These are phyloP conservation scores for Penaeus japonicus DNA, from an alignment of 1,140 invertebrate species.

Conservation along the genomic window DNA sequence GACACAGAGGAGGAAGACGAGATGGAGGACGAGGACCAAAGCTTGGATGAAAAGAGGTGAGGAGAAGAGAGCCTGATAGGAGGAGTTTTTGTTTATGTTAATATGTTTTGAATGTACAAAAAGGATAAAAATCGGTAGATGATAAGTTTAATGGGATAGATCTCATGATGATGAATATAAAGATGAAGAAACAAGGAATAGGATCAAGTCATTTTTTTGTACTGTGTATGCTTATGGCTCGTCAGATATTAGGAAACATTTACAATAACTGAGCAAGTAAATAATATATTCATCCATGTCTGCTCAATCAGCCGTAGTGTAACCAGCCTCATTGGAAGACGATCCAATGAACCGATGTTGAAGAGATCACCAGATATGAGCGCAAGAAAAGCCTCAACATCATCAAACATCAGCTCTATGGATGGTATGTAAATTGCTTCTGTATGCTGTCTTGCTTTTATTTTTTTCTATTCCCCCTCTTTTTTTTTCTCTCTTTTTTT, in stretches of 20 bases:
- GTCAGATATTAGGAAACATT: neutral
- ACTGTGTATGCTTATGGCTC: neutral
- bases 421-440: neutral
- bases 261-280: neutral
- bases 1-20: constrained; percentile 57
- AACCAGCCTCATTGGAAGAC: constrained; percentile 47
- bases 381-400: constrained; percentile 44
- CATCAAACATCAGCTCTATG: constrained; percentile 43
- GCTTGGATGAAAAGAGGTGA: constrained; percentile 46
- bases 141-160: neutral
- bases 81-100: no score
- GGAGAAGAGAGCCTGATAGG: neutral
- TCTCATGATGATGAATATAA: neutral
- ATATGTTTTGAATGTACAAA: no score
- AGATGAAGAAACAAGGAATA: neutral
- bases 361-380: constrained; percentile 54
- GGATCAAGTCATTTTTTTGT: neutral
- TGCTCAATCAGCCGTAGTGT: constrained; percentile 38
- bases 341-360: constrained; percentile 32
- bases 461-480: neutral
- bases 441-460: neutral
- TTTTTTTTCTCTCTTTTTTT: neutral
- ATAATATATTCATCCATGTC: neutral
- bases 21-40: constrained; percentile 50
- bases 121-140: neutral